Conservation (phyloP, 2,797 vertebrate genomes). For the Rhadinocentrus ornatus region DNA sequence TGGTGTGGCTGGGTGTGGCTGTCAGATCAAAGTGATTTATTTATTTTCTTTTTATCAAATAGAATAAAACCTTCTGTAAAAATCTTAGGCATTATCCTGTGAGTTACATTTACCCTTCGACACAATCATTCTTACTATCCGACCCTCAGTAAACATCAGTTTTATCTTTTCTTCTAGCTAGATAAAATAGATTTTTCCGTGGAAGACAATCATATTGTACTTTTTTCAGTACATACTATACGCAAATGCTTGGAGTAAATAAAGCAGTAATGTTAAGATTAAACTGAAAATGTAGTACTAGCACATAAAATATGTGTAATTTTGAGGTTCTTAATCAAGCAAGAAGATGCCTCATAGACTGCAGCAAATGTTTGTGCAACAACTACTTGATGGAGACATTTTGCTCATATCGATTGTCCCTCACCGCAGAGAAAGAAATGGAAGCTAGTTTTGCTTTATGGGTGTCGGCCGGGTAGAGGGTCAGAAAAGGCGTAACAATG, state of each 20-base stretch:
- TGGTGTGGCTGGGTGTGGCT: conserved; percentile 13
- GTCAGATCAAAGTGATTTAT: conserved; percentile 5
- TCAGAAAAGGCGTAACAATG: conserved; percentile 72
- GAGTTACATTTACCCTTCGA: conserved; percentile 29
- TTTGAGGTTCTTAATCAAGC: too few species aligned
- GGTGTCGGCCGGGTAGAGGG: conserved; percentile 59
- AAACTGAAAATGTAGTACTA: not conserved
- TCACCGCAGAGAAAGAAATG: conserved; percentile 28
- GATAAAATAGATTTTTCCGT: not conserved
- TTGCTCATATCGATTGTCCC: conserved; percentile 20
- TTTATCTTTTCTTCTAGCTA: not conserved
- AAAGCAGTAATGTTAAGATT: not conserved
- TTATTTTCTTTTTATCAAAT: conserved; percentile 14
- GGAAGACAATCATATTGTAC: not conserved
- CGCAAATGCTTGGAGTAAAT: not conserved
- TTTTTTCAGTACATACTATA: not conserved
- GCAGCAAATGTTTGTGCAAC: not conserved
- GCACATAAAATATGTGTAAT: not conserved
- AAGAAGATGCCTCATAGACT: not conserved
- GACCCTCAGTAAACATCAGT: conserved; percentile 42
- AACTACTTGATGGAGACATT: not conserved
- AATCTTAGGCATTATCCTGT: conserved; percentile 30
- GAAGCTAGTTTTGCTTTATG: conserved; percentile 60
- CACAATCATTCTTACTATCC: not conserved
- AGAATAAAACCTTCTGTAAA: conserved; percentile 1